Base-by-base conservation (phyloP, 2,888 invertebrate species). In the Bugulina stolonifera region DNA sequence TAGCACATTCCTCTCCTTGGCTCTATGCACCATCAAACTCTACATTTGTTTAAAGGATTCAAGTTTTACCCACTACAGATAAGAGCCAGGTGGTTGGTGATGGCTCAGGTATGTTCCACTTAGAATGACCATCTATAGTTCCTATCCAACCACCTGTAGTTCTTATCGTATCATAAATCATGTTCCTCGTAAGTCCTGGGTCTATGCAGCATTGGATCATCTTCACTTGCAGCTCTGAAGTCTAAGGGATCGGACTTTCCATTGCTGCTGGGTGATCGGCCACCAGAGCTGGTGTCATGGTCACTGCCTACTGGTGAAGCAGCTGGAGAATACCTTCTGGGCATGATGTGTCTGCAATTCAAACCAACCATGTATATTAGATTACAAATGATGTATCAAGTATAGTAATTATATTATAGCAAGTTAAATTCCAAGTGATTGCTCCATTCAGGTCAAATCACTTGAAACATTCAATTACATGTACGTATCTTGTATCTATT, bases 171-270 rank as follows among this genome's bases (percentile, higher is more conserved):
- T 55, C 55, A 55, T 25, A 55, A 18, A 55, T 55, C 55, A 25
- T 55, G 55, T 55, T 55, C 55, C 55, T 55, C 14, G 55, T 55
- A 55, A n/a, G 43, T 43, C 18, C 55, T 55, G 22, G 64, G 64
- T 18, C 64, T n/a, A 32, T 10, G 22, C 64, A 64, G 14, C 64
- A 64, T 64, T 29, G 64, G 64, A 3, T 64, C 64, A 64, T 64
- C 29, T n/a, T 64, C 64, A 14, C 29, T 27, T 29, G 34, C 32
- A 3, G 29, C 32, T 64, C 34, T 64, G 34, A 64, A 64, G 34
- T 64, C 64, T 32, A 34, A 32, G 5, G 64, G 64, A n/a, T 64
- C 64, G 10, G 64, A 27, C 32, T 64, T 64, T 10, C 29, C 64
- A 32, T 34, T 64, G 64, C 64, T 64, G 34, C 64, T 64, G 18